Evolutionary conservation across 2,797 vertebrate genomes (phyloP).

Genomic region (Mormyrus hasselquistii): DNA sequence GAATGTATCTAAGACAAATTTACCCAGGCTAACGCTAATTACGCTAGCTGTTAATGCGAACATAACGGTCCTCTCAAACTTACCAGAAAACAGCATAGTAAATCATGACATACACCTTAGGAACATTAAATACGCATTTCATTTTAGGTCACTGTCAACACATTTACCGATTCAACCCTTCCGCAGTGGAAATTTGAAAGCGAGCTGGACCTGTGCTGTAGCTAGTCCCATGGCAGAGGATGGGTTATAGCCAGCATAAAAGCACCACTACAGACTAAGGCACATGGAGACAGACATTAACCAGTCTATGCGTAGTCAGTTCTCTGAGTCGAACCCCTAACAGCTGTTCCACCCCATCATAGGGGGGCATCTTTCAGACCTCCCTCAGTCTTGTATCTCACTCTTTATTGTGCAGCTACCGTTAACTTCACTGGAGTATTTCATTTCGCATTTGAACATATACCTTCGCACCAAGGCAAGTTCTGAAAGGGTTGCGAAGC

Average conservation of each 20-base stretch:
- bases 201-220: neutral
- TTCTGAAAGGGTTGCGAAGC: too few species aligned
- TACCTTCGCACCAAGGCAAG: neutral
- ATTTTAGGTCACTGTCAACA: neutral
- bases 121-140: neutral
- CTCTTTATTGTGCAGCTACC: neutral
- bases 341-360: neutral
- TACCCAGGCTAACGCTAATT: neutral
- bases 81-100: neutral
- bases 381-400: neutral
- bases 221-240: neutral
- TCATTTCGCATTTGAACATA: neutral
- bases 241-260: too few species aligned
- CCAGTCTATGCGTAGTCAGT: too few species aligned
- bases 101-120: neutral
- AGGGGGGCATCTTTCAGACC: neutral
- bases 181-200: neutral
- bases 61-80: neutral
- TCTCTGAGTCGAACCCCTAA: neutral
- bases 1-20: too few species aligned
- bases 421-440: neutral
- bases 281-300: too few species aligned
- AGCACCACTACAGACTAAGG: too few species aligned
- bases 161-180: neutral
- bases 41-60: neutral